phyloP scores from a whole-genome alignment of 2,797 vertebrate species.

The Periophthalmus magnuspinnatus region DNA sequence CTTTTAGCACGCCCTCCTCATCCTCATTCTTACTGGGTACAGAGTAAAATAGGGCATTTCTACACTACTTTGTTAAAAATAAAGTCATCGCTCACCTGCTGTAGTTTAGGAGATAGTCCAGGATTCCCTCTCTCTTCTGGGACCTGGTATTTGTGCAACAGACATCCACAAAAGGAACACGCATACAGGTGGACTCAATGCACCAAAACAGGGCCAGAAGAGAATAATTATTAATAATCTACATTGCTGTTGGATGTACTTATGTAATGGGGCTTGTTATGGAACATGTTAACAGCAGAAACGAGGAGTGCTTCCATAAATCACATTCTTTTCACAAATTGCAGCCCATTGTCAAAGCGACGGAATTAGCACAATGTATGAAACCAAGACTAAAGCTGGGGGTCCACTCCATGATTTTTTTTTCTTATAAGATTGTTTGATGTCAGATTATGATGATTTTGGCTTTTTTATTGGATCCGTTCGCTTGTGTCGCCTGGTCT shows the following conservation, averaged over 20 bases:
- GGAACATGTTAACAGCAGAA: slow-evolving; percentile 9
- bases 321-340: slow-evolving; percentile 34
- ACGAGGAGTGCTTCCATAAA: slow-evolving; percentile 35
- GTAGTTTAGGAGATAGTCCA: slow-evolving; percentile 8
- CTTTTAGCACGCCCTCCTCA: background rate
- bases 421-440: too few species aligned
- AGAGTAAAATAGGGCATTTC: background rate
- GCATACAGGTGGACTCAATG: background rate
- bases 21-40: background rate
- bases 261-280: slow-evolving; percentile 22
- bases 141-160: background rate
- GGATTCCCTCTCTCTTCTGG: slow-evolving; percentile 2
- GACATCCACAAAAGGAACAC: slow-evolving; percentile 15
- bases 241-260: slow-evolving; percentile 20
- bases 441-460: too few species aligned
- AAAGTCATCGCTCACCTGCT: slow-evolving; percentile 5
- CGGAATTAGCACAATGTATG: slow-evolving; percentile 13
- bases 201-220: slow-evolving; percentile 23
- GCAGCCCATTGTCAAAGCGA: slow-evolving; percentile 25
- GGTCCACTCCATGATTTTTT: too few species aligned
- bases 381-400: too few species aligned
- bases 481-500: too few species aligned
- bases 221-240: slow-evolving; percentile 13
- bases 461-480: too few species aligned
- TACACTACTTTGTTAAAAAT: slow-evolving; percentile 1